Conservation (phyloP, 2,888 invertebrate genomes). For the Patella caerulea region DNA sequence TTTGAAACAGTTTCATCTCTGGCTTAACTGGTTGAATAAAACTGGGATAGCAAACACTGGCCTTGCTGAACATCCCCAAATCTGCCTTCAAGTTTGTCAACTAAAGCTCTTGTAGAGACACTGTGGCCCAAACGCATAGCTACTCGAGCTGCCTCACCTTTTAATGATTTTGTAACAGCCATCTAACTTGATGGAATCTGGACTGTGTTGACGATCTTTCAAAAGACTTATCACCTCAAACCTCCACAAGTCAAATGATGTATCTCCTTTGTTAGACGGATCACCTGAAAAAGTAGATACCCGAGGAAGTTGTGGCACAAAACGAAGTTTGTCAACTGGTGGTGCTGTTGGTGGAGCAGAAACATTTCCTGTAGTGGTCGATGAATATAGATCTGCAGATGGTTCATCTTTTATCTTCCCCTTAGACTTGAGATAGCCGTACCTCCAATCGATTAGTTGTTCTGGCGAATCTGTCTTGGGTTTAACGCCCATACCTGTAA, state of each 20-base stretch:
- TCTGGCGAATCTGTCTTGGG: neutral
- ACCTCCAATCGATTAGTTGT: neutral
- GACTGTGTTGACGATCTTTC: neutral
- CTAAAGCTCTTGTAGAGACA: neutral
- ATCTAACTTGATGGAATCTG: neutral
- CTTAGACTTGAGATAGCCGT: neutral
- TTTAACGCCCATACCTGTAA: neutral
- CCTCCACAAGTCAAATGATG: neutral
- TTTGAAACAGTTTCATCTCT: neutral
- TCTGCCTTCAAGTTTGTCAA: neutral
- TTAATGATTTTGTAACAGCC: neutral
- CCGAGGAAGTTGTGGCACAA: neutral
- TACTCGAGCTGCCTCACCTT: neutral
- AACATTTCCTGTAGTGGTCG: neutral
- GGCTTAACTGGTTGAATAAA: neutral
- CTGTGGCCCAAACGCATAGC: neutral
- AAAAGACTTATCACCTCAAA: neutral
- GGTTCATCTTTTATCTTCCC: neutral
- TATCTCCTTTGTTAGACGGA: neutral
- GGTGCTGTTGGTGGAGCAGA: neutral
- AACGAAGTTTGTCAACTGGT: neutral
- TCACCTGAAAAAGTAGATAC: slow-evolving; percentile 8
- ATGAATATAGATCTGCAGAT: neutral
- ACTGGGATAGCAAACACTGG: neutral
- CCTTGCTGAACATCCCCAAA: neutral